Conservation (phyloP, 1,140 invertebrate species). For the Episyrphus balteatus region DNA sequence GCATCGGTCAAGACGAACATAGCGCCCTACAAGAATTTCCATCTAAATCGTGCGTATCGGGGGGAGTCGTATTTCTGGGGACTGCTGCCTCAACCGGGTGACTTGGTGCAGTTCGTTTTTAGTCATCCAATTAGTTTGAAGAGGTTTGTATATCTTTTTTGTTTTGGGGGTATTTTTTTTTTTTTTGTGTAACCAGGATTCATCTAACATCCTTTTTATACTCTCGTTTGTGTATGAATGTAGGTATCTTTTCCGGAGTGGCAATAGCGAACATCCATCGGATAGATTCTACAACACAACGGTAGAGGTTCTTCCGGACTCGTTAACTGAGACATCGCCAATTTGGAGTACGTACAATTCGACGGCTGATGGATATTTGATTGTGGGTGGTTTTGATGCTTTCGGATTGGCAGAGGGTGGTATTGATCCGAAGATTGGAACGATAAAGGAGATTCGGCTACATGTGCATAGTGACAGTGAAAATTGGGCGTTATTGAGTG, state of each 20-base stretch:
- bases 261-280: slow-evolving; percentile 81
- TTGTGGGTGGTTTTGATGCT: slow-evolving; percentile 64
- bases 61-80: slow-evolving; percentile 93
- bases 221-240: slow-evolving; percentile 12
- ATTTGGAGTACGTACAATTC: slow-evolving; percentile 42
- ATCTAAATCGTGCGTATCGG: slow-evolving; percentile 69
- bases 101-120: slow-evolving; percentile 75
- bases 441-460: slow-evolving; percentile 58
- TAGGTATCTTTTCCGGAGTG: slow-evolving; percentile 77
- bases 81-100: slow-evolving; percentile 69
- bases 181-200: not conserved
- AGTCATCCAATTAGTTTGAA: slow-evolving; percentile 60
- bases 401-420: slow-evolving; percentile 66
- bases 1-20: slow-evolving; percentile 66
- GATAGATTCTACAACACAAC: slow-evolving; percentile 86
- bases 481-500: slow-evolving; percentile 84
- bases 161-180: not conserved
- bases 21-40: slow-evolving; percentile 74
- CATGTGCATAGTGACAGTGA: slow-evolving; percentile 69
- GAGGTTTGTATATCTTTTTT: slow-evolving; percentile 44
- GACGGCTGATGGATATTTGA: slow-evolving; percentile 58
- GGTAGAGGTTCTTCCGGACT: slow-evolving; percentile 64
- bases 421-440: slow-evolving; percentile 54
- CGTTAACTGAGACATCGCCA: slow-evolving; percentile 27
- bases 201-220: slow-evolving; percentile 1